Base-by-base conservation (phyloP, 2,113 vertebrate species). In the Otis tarda region DNA sequence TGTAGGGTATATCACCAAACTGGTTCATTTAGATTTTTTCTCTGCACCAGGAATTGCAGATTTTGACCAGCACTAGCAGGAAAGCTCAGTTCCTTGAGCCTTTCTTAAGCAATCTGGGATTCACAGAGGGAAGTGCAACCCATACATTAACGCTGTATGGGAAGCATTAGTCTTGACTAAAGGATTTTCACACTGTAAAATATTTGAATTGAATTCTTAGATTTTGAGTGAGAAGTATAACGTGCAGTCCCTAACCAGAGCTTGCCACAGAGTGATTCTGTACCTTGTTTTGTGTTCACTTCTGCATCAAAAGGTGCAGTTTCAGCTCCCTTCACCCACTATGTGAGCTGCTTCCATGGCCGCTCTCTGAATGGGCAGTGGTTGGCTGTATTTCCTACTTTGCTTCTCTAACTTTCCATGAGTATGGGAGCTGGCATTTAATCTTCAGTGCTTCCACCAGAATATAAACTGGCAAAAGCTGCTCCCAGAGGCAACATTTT, bases 261-360 rank as follows among this genome's bases (percentile, higher is more conserved):
- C 23, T 49, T 49, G n/a, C 65, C 30, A 19, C 37, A 27, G 61
- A 35, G 30, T 25, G 43, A 43, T 25, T 56, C 50, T 59, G 24
- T 50, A 27, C 41, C 12, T 21, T 22, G 37, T 19, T 53, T 28
- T 70, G 43, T 47, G 24, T 15, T n/a, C 19, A 4, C 19, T 39
- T 45, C 31, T 37, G 18, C 11, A 4, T 22, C 18, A 22, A 52
- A 53, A 60, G 33, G 10, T 22, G 30, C 2, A 0, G 16, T n/a
- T 85, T 57, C 14, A 31, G 43, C 20, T n/a, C 21, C 33, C 49
- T 23, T 64, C 24, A 19, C 27, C 68, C 52, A 2, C 28, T n/a
- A 1, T 27, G 49, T 0, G 17, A 69, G 14, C 14, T 31, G 20
- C 35, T 35, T 21, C 10, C 0, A 4, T 47, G 43, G 50, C 31